These are phyloP conservation scores for Eulacestoma nigropectus DNA, from an alignment of 2,113 vertebrate species.

Conservation along the genomic window DNA sequence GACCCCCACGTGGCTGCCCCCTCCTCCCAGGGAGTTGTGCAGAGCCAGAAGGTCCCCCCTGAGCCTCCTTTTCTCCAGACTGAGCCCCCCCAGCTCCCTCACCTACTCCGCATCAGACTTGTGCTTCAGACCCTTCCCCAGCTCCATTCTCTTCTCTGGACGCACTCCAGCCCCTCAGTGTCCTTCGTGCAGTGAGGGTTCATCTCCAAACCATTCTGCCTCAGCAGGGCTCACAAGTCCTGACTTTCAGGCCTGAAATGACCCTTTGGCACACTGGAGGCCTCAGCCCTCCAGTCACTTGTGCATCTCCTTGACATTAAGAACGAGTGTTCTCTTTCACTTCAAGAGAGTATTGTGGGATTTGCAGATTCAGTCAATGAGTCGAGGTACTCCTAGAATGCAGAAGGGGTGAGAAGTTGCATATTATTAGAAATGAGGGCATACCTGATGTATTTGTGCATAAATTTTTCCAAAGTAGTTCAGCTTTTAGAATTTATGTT, in stretches of 20 bases:
- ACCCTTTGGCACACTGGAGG: background rate
- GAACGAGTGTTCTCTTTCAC: accelerated
- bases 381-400: background rate
- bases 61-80: background rate
- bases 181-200: background rate
- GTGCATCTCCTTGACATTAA: background rate
- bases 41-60: background rate
- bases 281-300: background rate
- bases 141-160: background rate
- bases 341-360: background rate
- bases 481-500: background rate
- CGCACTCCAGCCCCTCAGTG: background rate
- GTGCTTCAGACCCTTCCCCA: background rate
- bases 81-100: background rate
- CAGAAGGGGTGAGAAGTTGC: background rate
- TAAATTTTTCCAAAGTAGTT: background rate
- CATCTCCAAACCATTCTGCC: background rate
- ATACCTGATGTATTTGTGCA: background rate
- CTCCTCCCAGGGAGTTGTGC: background rate
- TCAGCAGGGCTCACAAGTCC: accelerated
- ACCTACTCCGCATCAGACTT: background rate
- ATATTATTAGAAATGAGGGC: background rate
- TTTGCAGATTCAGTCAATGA: background rate
- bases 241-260: background rate
- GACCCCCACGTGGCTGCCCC: accelerated